These are phyloP conservation scores for Cistogaster globosa DNA, from an alignment of 2,888 invertebrate species.

Conservation along the genomic window DNA sequence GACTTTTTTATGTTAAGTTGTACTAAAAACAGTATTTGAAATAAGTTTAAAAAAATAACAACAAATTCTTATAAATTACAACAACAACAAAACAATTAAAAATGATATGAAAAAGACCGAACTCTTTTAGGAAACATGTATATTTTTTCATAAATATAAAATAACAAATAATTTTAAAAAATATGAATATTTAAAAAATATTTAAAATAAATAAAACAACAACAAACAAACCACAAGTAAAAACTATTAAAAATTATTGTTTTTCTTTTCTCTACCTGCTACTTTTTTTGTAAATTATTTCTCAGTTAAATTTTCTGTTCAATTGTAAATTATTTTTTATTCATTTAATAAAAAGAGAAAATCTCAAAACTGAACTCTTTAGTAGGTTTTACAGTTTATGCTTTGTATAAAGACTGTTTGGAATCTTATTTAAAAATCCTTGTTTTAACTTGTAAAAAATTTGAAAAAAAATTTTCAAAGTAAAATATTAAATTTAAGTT, in stretches of 20 bases:
- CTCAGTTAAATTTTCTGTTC: too few relatives aligned
- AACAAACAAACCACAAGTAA: constrained; percentile 25
- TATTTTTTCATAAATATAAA: constrained; percentile 45
- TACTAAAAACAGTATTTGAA: constrained; percentile 72
- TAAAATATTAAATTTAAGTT: constrained; percentile 14
- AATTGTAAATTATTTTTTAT: too few relatives aligned
- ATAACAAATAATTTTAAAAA: constrained; percentile 3
- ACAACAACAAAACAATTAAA: background rate
- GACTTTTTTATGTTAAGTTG: constrained; percentile 63
- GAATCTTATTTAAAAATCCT: background rate
- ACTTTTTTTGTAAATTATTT: too few relatives aligned
- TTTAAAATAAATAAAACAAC: constrained; percentile 58
- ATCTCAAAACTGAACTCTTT: background rate
- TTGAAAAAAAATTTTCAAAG: background rate
- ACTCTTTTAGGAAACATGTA: constrained; percentile 30
- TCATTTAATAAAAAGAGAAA: too few relatives aligned
- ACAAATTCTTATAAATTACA: constrained; percentile 13
- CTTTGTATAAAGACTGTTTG: constrained; percentile 21
- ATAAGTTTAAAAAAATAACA: constrained; percentile 54
- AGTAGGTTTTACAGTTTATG: background rate
- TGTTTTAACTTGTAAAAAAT: constrained; percentile 27
- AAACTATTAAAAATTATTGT: constrained; percentile 10
- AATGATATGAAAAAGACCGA: constrained; percentile 22
- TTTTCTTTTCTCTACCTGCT: too few relatives aligned
- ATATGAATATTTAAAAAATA: constrained; percentile 47